These are phyloP conservation scores for Lypha dubia DNA, from an alignment of 2,888 invertebrate genomes.

Conservation along the genomic window DNA sequence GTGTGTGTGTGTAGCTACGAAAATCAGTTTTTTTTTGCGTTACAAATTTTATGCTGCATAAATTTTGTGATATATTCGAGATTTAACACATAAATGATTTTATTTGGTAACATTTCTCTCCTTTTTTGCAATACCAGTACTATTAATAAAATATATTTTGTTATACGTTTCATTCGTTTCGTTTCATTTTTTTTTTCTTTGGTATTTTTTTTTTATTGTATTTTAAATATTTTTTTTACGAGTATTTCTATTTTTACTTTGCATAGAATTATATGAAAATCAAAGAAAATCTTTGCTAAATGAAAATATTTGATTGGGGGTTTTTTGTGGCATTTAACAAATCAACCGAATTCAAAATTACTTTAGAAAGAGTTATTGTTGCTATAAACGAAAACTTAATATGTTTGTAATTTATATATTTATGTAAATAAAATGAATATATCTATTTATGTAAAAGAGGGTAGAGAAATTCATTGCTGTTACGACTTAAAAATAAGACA, in stretches of 20 bases:
- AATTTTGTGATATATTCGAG: conserved; percentile 72
- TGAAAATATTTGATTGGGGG: conserved; percentile 64
- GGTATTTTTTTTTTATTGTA: not conserved
- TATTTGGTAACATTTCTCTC: conserved; percentile 58
- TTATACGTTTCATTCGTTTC: not conserved
- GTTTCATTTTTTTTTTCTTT: not conserved
- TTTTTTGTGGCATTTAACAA: conserved; percentile 58
- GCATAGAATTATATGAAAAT: conserved; percentile 24
- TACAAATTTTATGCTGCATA: conserved; percentile 72
- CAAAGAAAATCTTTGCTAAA: conserved; percentile 49
- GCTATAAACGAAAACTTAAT: not conserved
- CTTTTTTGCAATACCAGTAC: conserved; percentile 18
- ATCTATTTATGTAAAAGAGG: not conserved
- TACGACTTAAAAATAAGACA: too few species aligned
- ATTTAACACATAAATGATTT: conserved; percentile 73
- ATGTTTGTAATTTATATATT: not conserved
- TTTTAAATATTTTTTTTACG: conserved; percentile 24
- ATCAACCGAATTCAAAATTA: conserved; percentile 51
- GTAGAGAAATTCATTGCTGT: not conserved
- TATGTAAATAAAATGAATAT: too few species aligned
- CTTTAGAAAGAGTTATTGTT: conserved; percentile 32
- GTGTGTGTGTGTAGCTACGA: not conserved
- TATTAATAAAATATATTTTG: conserved; percentile 58
- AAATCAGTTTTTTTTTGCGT: conserved; percentile 13
- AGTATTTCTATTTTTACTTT: not conserved